These are phyloP conservation scores for Trichoplusia ni DNA, from an alignment of 1,140 invertebrate genomes.

Conservation along the genomic window DNA sequence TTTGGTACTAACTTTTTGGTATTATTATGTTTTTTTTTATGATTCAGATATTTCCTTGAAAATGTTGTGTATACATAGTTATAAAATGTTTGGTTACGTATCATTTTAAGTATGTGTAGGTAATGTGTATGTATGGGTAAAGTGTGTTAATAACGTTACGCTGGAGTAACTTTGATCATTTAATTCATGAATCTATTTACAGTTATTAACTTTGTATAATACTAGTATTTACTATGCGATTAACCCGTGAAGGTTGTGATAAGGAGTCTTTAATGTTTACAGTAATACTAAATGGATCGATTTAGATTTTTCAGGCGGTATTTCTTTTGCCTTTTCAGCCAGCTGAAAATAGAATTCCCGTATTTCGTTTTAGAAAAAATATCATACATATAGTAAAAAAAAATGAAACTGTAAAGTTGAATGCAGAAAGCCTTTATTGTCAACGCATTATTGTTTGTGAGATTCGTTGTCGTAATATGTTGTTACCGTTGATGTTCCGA, in stretches of 20 bases:
- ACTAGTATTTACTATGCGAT: slow-evolving; percentile 15
- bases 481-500: too few species aligned
- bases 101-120: neutral
- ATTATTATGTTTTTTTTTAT: too few species aligned
- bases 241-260: slow-evolving; percentile 17
- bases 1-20: too few species aligned
- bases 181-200: slow-evolving; percentile 9
- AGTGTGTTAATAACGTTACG: slow-evolving; percentile 7
- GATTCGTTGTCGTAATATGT: too few species aligned
- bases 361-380: too few species aligned
- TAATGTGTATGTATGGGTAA: neutral
- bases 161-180: neutral
- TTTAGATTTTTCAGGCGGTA: neutral
- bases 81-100: neutral
- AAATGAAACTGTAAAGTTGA: too few species aligned
- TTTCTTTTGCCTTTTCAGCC: neutral
- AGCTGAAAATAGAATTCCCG: neutral
- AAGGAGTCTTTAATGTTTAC: neutral
- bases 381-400: too few species aligned
- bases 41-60: too few species aligned
- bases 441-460: too few species aligned
- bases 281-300: neutral
- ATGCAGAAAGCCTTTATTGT: too few species aligned
- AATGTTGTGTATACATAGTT: too few species aligned
- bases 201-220: slow-evolving; percentile 4